Evolutionary conservation across 2,888 invertebrate species (phyloP).

Genomic region (Dendrolimus pini): DNA sequence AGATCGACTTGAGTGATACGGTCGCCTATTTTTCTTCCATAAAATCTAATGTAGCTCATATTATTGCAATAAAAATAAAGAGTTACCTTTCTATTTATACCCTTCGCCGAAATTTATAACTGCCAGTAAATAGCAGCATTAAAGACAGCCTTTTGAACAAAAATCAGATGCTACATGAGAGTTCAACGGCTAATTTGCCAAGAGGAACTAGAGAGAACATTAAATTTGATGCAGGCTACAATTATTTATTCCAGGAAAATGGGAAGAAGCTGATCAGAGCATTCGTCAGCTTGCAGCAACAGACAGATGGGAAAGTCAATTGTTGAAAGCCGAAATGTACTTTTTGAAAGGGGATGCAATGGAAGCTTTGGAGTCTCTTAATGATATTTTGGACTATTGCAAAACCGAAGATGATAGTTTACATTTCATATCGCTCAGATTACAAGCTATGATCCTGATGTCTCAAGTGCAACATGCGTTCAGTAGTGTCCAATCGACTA

Average conservation of each 20-base stretch:
- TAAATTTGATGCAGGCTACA: no score
- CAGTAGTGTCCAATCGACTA: slow-evolving; percentile 70
- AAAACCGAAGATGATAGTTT: slow-evolving; percentile 70
- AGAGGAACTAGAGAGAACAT: no score
- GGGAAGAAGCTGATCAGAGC: slow-evolving; percentile 82
- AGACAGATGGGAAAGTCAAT: slow-evolving; percentile 80
- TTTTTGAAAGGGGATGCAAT: slow-evolving; percentile 70
- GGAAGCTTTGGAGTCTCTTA: slow-evolving; percentile 61
- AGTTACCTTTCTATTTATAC: no score
- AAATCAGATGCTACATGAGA: no score
- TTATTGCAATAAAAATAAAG: no score
- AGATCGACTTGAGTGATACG: no score
- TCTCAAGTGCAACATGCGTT: slow-evolving; percentile 80
- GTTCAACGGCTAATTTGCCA: no score
- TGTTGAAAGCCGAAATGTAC: slow-evolving; percentile 74
- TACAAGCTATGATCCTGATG: slow-evolving; percentile 82
- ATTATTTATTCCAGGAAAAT: slow-evolving; percentile 65
- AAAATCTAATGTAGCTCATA: no score
- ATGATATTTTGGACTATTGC: slow-evolving; percentile 70
- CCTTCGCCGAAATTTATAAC: no score
- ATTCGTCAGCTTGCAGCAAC: slow-evolving; percentile 82
- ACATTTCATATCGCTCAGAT: slow-evolving; percentile 71
- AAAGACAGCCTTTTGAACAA: no score
- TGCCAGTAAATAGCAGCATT: no score
- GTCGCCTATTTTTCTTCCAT: no score